Conservation (phyloP, 2,113 vertebrate species). For the Todiramphus chloris region DNA sequence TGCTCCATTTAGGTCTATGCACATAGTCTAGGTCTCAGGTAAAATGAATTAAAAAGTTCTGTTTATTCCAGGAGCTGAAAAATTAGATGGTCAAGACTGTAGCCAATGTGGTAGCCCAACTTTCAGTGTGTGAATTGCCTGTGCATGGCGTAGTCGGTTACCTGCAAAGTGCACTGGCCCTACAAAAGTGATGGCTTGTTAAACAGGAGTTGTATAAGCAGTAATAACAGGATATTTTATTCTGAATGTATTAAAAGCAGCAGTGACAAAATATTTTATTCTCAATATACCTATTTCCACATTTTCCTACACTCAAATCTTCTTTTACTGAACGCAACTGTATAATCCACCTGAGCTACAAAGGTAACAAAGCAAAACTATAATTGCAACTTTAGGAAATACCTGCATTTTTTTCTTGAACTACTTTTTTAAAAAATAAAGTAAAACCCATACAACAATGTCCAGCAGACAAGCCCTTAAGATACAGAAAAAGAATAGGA, state of each 20-base stretch:
- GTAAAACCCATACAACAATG: not conserved
- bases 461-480: not conserved
- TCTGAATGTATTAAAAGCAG: not conserved
- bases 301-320: not conserved
- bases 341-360: not conserved
- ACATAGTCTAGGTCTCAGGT: constrained; percentile 61
- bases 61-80: not conserved
- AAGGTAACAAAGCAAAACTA: not conserved
- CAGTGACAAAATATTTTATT: not conserved
- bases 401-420: not conserved
- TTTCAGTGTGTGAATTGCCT: not conserved
- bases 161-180: not conserved
- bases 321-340: not conserved
- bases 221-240: not conserved
- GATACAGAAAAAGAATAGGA: not conserved
- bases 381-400: not conserved
- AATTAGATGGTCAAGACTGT: not conserved
- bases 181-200: not conserved
- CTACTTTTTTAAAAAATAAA: not conserved
- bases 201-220: not conserved
- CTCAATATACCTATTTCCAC: not conserved
- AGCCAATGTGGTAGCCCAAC: not conserved
- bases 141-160: not conserved
- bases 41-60: constrained; percentile 31
- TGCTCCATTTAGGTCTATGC: constrained; percentile 61